Evolutionary conservation across 2,113 vertebrate genomes (phyloP).

Genomic region (Phodopus roborovskii): DNA sequence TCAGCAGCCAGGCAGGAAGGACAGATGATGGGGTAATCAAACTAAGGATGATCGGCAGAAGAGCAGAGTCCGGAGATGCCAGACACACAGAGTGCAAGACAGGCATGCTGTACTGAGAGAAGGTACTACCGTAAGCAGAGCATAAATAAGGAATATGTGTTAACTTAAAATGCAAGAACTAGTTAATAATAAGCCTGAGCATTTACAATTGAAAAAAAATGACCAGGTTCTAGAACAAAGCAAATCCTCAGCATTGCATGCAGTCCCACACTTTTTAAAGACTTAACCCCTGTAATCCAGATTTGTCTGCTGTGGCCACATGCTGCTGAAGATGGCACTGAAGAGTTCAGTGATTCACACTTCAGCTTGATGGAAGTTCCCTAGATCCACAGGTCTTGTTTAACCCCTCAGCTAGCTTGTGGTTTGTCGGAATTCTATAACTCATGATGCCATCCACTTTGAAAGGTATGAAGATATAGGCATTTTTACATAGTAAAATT

Average conservation of each 20-base stretch:
- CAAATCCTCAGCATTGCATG: neutral
- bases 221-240: neutral
- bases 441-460: neutral
- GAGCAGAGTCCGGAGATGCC: too few species aligned
- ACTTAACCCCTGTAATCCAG: neutral
- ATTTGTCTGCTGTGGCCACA: neutral
- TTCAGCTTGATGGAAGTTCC: slow-evolving; percentile 49
- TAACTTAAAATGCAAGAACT: too few species aligned
- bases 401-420: neutral
- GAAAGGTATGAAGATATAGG: neutral
- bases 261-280: neutral
- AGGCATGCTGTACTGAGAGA: too few species aligned
- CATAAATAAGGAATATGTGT: too few species aligned
- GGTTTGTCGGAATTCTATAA: neutral
- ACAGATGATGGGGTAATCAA: too few species aligned
- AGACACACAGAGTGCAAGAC: too few species aligned
- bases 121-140: too few species aligned
- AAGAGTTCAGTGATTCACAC: neutral
- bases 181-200: too few species aligned
- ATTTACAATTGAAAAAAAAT: neutral
- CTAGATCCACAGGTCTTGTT: slow-evolving; percentile 14
- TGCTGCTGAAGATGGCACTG: neutral
- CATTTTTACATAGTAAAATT: neutral
- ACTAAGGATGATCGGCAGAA: too few species aligned
- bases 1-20: too few species aligned